Conservation (phyloP, 1,140 invertebrate genomes). For the Drosophila seguyi region DNA sequence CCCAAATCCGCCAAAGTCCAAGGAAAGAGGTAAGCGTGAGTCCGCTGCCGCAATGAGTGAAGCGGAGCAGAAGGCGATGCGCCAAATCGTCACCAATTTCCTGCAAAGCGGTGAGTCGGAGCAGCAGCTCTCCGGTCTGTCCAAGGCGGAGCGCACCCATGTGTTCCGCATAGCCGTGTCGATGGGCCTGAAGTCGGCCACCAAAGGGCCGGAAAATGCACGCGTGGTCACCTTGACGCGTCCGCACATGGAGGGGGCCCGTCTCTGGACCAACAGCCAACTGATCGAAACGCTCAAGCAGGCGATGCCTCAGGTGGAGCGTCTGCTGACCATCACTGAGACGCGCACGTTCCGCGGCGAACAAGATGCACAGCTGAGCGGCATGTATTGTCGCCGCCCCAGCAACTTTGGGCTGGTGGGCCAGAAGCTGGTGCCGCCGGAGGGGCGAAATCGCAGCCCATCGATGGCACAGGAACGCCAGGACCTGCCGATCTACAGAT, state of each 20-base stretch:
- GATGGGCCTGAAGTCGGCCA: conserved; percentile 56
- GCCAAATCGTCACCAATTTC: conserved; percentile 51
- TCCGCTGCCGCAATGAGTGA: neutral
- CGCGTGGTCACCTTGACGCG: conserved; percentile 54
- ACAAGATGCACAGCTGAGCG: too few relatives aligned
- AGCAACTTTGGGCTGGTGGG: conserved; percentile 30
- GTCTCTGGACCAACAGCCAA: neutral
- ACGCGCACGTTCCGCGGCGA: neutral
- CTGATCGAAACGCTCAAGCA: neutral
- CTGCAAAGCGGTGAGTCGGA: conserved; percentile 18
- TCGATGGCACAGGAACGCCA: neutral
- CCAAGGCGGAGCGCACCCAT: conserved; percentile 49
- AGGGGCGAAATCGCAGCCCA: neutral
- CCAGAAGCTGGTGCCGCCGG: conserved; percentile 6
- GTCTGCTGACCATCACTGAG: fast-evolving
- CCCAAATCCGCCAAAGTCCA: neutral
- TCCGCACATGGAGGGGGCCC: neutral
- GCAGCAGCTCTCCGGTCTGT: conserved; percentile 28
- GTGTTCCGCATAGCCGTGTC: conserved; percentile 54
- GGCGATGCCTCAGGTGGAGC: neutral
- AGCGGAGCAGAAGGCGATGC: conserved; percentile 27
- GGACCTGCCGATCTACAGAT: conserved; percentile 25
- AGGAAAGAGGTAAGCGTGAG: neutral
- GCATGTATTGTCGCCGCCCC: neutral
- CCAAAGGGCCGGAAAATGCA: conserved; percentile 25